phyloP scores from a whole-genome alignment of 2,888 invertebrate species.

The Tubulanus polymorphus region DNA sequence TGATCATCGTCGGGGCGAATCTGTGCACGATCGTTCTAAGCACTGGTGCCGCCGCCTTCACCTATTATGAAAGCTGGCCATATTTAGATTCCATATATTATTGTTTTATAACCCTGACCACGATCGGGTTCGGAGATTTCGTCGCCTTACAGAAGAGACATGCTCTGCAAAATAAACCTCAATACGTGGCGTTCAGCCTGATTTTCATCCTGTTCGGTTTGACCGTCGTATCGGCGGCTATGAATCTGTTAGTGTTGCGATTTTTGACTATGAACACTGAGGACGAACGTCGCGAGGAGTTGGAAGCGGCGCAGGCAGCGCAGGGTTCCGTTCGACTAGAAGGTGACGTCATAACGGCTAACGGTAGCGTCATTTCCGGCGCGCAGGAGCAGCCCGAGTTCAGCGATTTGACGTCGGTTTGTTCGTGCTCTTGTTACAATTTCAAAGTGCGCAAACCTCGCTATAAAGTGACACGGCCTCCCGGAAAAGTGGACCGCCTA shows the following conservation, averaged over 20 bases:
- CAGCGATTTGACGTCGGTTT: conserved; percentile 71
- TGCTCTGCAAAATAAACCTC: conserved; percentile 87
- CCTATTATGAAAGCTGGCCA: conserved; percentile 91
- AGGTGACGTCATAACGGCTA: conserved; percentile 80
- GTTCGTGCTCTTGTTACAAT: conserved; percentile 75
- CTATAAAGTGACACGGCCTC: conserved; percentile 58
- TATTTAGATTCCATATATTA: conserved; percentile 88
- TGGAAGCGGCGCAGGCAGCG: conserved; percentile 88
- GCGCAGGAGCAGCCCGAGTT: conserved; percentile 55
- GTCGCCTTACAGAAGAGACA: conserved; percentile 95
- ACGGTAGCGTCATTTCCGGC: conserved; percentile 58
- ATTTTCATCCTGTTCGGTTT: conserved; percentile 98
- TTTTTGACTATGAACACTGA: conserved; percentile 98
- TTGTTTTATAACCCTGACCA: conserved; percentile 97
- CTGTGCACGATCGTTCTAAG: conserved; percentile 89
- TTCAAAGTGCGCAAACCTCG: conserved; percentile 42
- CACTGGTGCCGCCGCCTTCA: conserved; percentile 91
- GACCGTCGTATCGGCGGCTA: conserved; percentile 97
- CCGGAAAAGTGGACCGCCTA: conserved; percentile 59
- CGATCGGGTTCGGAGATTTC: conserved; percentile 97
- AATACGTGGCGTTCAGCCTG: conserved; percentile 93
- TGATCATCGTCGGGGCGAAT: conserved; percentile 72
- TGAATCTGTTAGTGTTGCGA: conserved; percentile 89
- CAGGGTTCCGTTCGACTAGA: conserved; percentile 92
- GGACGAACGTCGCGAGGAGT: conserved; percentile 92